Conservation (phyloP, 30 jellyfish, hydroid and myxozoan genomes). For the Aurelia sp. region DNA sequence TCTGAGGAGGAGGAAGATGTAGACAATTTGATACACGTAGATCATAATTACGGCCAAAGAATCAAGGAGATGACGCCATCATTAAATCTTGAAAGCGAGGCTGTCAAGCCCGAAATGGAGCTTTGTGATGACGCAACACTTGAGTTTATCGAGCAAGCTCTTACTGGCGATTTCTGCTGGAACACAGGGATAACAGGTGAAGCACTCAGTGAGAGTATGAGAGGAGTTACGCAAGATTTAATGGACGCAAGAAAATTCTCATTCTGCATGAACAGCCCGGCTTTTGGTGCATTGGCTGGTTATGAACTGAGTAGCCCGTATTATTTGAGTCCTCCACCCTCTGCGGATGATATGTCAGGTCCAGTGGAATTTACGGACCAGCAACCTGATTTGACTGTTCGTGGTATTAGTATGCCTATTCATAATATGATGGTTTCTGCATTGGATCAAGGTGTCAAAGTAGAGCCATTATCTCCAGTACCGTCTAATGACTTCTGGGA, state of each 20-base stretch:
- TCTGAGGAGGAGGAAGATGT: slow-evolving; percentile 46
- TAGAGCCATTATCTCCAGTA: slow-evolving; percentile 87
- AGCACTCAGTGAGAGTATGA: slow-evolving; percentile 85
- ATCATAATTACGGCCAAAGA: slow-evolving; percentile 62
- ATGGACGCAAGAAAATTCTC: slow-evolving; percentile 85
- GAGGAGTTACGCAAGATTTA: slow-evolving; percentile 88
- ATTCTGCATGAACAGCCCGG: slow-evolving; percentile 74
- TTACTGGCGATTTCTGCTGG: slow-evolving; percentile 92
- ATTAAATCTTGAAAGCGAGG: slow-evolving; percentile 6
- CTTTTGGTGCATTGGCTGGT: slow-evolving; percentile 53
- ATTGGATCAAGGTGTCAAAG: slow-evolving; percentile 57
- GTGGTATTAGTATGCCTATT: slow-evolving; percentile 89
- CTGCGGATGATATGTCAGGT: slow-evolving; percentile 74
- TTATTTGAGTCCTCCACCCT: slow-evolving; percentile 95
- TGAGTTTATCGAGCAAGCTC: slow-evolving; percentile 80
- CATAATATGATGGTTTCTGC: slow-evolving; percentile 65
- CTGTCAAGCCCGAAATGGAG: slow-evolving; percentile 32
- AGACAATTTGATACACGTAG: slow-evolving; percentile 49
- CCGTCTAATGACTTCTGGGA: slow-evolving; percentile 74
- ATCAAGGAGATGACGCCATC: slow-evolving; percentile 22
- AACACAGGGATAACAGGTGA: slow-evolving; percentile 74
- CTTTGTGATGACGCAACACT: slow-evolving; percentile 39
- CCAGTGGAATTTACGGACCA: slow-evolving; percentile 87
- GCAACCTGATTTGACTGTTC: slow-evolving; percentile 84
- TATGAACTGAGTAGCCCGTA: slow-evolving; percentile 87